phyloP scores from a whole-genome alignment of 1,140 invertebrate genomes.

The Caenorhabditis remanei region DNA sequence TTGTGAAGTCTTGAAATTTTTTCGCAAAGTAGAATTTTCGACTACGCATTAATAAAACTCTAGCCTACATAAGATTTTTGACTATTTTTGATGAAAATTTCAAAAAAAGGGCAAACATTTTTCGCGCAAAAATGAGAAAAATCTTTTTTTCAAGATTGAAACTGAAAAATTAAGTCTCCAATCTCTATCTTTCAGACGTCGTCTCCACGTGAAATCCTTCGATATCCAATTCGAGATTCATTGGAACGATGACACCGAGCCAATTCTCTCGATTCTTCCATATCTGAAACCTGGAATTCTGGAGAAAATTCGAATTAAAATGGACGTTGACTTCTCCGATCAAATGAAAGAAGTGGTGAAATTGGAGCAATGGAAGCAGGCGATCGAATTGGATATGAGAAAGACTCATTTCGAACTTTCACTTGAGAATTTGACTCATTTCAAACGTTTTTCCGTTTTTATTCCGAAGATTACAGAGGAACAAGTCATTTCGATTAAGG shows the following conservation, averaged over 20 bases:
- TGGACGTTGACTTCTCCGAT: background rate
- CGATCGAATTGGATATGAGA: background rate
- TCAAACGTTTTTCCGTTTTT: no score
- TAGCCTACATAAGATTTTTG: no score
- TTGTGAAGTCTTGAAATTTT: no score
- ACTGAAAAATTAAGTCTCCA: no score
- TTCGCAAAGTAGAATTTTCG: no score
- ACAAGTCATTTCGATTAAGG: no score
- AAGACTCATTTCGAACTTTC: background rate
- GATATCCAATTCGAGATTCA: background rate
- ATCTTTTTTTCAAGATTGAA: no score
- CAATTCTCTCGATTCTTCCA: background rate
- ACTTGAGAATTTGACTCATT: background rate
- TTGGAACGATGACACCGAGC: background rate
- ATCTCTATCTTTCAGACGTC: background rate
- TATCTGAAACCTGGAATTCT: background rate
- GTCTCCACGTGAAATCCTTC: background rate
- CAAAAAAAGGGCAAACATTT: no score
- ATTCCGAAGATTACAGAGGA: no score
- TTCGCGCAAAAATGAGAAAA: no score
- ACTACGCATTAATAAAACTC: no score
- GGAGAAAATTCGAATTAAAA: conserved; percentile 9
- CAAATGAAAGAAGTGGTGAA: background rate
- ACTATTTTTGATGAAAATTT: no score
- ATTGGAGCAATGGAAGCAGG: background rate